These are phyloP conservation scores for Peromyscus aztecus DNA, from an alignment of 2,797 vertebrate species.

Conservation along the genomic window DNA sequence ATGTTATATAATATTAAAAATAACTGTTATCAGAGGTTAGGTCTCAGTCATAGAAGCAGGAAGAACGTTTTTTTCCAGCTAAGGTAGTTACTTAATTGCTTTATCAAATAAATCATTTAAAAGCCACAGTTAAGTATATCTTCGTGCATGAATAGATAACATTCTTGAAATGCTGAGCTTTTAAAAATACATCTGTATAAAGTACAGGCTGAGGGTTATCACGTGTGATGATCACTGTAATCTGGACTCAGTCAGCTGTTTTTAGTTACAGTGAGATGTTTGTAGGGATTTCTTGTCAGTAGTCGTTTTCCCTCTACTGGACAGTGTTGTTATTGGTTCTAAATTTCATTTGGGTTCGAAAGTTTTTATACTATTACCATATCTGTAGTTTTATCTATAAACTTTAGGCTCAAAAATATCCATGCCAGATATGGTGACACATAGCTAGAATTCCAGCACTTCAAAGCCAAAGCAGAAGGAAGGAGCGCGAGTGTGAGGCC, in stretches of 20 bases:
- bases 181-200: not conserved
- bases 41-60: not conserved
- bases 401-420: not conserved
- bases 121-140: not conserved
- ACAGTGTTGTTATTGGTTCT: not conserved
- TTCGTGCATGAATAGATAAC: conserved; percentile 22
- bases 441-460: not conserved
- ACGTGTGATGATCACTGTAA: not conserved
- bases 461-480: not conserved
- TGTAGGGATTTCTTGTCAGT: not conserved
- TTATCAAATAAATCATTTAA: not conserved
- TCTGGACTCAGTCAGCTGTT: not conserved
- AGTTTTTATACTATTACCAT: conserved; percentile 11
- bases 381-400: conserved; percentile 47
- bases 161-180: conserved; percentile 47
- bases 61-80: conserved; percentile 39
- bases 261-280: not conserved
- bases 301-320: not conserved
- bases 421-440: not conserved
- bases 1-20: not conserved
- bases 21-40: not conserved
- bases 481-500: not conserved
- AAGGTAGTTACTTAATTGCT: conserved; percentile 31
- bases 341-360: conserved; percentile 38
- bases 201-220: not conserved